Evolutionary conservation across 1,140 invertebrate genomes (phyloP), one percentile per base, ranked within the genome.

Genomic region (Microvelia longipes): DNA sequence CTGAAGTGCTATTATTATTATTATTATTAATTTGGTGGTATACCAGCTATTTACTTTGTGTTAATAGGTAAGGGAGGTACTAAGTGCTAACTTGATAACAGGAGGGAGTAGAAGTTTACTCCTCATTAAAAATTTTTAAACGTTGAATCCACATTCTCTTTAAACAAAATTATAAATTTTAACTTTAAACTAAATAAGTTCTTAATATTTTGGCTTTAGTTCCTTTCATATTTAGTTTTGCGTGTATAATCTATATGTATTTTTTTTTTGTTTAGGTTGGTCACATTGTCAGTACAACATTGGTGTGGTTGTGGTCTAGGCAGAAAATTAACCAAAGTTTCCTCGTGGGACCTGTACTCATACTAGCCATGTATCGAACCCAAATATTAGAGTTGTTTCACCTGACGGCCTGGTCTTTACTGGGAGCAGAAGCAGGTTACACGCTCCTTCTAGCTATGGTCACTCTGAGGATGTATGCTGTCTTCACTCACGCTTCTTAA

Each of bases 231-330:
- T n/a, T n/a, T n/a, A n/a, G n/a, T n/a, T n/a, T n/a, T n/a, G n/a
- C n/a, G n/a, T n/a, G n/a, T n/a, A n/a, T n/a, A n/a, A n/a, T n/a
- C n/a, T n/a, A n/a, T n/a, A n/a, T n/a, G n/a, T n/a, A n/a, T n/a
- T n/a, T 74, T 50, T 71, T 75, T 68, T 75, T 72, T 66, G 77
- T 79, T 29, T 75, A 90, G 88, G 83, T 90, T 26, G 92, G 96
- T 77, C 91, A 94, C 77, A 89, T 95, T 65, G 87, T 90, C 35
- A 90, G 90, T 14, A 90, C 93, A 65, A 90, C 93, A 63, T 82
- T 98, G 66, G 89, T 98, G 19, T 98, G 94, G 94, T 79, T 97
- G 25, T 93, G 91, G 85, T 90, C 90, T 1, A 82, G 94, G 68
- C 89, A 90, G 76, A 93, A 96, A 81, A 82, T 82, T 74, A 83